These are phyloP conservation scores for Limanda limanda DNA, from an alignment of 2,113 vertebrate genomes.

Conservation along the genomic window DNA sequence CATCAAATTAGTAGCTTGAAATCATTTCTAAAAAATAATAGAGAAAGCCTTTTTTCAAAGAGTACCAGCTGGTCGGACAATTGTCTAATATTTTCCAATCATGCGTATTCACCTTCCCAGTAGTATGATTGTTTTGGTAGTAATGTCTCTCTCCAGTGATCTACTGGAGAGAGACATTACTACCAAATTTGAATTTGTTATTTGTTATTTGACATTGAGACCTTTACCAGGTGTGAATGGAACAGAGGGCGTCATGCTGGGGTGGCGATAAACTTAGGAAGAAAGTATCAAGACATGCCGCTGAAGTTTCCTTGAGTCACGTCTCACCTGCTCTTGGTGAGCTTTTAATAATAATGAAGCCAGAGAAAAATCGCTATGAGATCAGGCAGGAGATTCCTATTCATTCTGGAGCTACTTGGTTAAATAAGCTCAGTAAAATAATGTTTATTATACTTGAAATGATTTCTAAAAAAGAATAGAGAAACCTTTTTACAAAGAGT, in stretches of 20 bases:
- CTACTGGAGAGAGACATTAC: too few relatives aligned
- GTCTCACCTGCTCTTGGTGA: background rate
- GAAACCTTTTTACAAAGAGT: conserved; percentile 3
- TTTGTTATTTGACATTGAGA: background rate
- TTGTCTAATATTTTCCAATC: conserved; percentile 30
- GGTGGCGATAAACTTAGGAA: too few relatives aligned
- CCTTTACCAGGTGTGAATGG: background rate
- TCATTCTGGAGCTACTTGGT: background rate
- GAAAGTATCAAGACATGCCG: background rate
- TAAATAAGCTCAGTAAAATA: conserved; percentile 27
- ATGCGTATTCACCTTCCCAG: conserved; percentile 28
- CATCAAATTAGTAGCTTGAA: conserved; percentile 22
- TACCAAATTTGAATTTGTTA: background rate
- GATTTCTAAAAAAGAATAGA: conserved; percentile 6
- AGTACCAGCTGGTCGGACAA: conserved; percentile 36
- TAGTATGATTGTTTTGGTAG: conserved; percentile 40
- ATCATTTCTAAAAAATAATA: conserved; percentile 8
- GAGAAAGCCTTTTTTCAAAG: background rate
- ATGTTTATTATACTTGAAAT: conserved; percentile 2
- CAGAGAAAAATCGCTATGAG: background rate
- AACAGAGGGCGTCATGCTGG: background rate
- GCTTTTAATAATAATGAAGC: too few relatives aligned
- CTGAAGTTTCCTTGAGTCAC: conserved; percentile 25
- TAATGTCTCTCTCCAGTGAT: conserved; percentile 46
- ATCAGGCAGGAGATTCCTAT: background rate